Base-by-base conservation (phyloP, 2,888 invertebrate genomes). In the Tetrapedia diversipes region DNA sequence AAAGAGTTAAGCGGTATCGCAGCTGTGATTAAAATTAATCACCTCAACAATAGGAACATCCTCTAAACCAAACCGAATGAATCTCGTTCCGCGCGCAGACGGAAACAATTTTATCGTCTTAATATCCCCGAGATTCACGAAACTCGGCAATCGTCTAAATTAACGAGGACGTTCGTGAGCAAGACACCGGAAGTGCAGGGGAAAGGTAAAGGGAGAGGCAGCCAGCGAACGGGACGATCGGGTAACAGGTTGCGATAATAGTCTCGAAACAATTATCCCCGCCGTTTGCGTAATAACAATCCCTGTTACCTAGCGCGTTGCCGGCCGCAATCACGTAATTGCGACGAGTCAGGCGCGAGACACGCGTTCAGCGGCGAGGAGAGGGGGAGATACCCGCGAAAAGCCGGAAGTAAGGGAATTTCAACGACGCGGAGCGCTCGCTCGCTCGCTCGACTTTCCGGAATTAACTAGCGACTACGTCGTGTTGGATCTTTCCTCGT, bases 301-400 rank as follows among this genome's bases (percentile, higher is more conserved):
- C 67, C 69, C 82, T 83, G 83, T 86, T 86, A 87, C 84, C 85
- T 84, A 75, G 80, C 82, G 77, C 71, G 77, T 83, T 83, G 79
- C 65, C 64, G 45, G 78, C 77, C 77, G 81, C 85, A 86, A 87
- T 89, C 85, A 81, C 79, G 80, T 85, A 86, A 88, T 88, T 86
- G 80, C 79, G 54, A 66, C 66, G 66, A 29, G 45, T 16, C 19
- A 47, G 61, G 51, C 57, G 60, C 37, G 34, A 57, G 24, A 60
- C 75, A 81, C 54, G 53, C 64, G 54, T 49, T 60, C 43, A 34
- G 49, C 19, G 41, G n/a, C 56, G 22, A 39, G 32, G 59, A 29
- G 22, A 4, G 29, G 24, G 22, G 7, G 14, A 22, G 6, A 32
- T 72, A 29, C 22, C 45, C 45, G 61, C 45, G 67, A 66, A 70